phyloP scores from a whole-genome alignment of 37 sponge, comb jelly and placozoan genomes.

The Chondrilla cf. caribensis region DNA sequence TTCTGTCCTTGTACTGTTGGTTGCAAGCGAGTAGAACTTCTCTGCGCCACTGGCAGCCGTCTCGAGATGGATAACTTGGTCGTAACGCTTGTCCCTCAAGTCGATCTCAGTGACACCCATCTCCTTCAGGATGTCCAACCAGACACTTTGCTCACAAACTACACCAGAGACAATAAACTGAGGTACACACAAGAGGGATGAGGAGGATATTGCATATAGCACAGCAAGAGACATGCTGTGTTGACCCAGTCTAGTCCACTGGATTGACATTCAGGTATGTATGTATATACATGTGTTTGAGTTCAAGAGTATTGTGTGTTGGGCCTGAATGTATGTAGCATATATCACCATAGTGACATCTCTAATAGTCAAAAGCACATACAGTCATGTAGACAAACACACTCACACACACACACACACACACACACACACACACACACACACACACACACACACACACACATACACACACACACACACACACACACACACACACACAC shows the following conservation, averaged over 20 bases:
- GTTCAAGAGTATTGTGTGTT: too few relatives aligned
- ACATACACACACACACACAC: conserved; percentile 25
- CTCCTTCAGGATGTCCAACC: conserved; percentile 40
- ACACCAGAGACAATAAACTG: not conserved
- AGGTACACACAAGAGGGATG: too few relatives aligned
- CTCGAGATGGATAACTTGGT: conserved; percentile 75
- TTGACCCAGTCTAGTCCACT: too few relatives aligned
- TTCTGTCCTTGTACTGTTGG: conserved; percentile 41
- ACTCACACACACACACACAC: not conserved
- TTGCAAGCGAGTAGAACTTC: conserved; percentile 55
- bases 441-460: conserved; percentile 10
- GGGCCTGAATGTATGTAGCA: too few relatives aligned
- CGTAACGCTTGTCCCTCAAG: conserved; percentile 69
- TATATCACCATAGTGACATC: too few relatives aligned
- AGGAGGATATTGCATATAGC: not conserved
- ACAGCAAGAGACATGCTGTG: not conserved
- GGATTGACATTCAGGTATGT: too few relatives aligned
- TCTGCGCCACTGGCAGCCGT: conserved; percentile 80
- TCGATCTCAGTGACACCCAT: conserved; percentile 1
- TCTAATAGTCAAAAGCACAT: not conserved
- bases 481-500: conserved; percentile 26
- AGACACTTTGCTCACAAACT: conserved; percentile 61
- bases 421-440: not conserved
- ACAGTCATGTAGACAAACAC: not conserved
- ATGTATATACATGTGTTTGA: too few relatives aligned